Base-by-base conservation (phyloP, 2,888 invertebrate genomes). In the Platycheirus rosarum region DNA sequence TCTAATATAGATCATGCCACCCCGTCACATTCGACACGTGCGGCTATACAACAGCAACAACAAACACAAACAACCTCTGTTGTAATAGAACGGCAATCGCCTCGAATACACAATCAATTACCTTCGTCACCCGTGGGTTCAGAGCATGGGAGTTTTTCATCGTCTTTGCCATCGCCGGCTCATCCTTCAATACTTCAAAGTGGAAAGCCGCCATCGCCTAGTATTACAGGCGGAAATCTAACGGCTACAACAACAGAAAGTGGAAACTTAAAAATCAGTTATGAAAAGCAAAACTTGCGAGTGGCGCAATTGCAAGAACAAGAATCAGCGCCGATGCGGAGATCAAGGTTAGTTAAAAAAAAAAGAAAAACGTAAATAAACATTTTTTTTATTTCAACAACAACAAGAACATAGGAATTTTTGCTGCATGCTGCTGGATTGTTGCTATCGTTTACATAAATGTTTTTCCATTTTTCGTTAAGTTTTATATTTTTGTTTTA, bases 241-340 rank as follows among this genome's bases (percentile, higher is more conserved):
- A 89, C 88, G 1, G 88, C 90, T 8, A 87, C 89, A 74, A 89
- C 90, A 74, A 91, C 92, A 80, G 92, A 91, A 78, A 90, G 90
- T 68, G 92, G 92, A 13, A 91, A 91, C 76, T 86, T 92, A 44
- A 93, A 92, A 88, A 92, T 92, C 8, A 91, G 91, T 37, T 93
- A 91, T 85, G 93, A 93, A 85, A 92, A 92, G 85, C 92, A 92
- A 86, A 88, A 89, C 40, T 89, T 91, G 29, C 89, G 91, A 42
- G 88, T 92, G 79, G 90, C 91, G 63, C 90, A 91, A 71, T 85
- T 91, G 84, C 90, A 91, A 44, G 89, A 90, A 26, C 89, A 91
- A 80, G 91, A 92, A 76, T 91, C 91, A 46, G 90, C 91, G 51
- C 91, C 92, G n/a, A 90, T 91, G 2, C 92, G 93, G 85, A 89